Evolutionary conservation across 1,140 invertebrate genomes (phyloP).

Genomic region (Thaumatotibia leucotreta): DNA sequence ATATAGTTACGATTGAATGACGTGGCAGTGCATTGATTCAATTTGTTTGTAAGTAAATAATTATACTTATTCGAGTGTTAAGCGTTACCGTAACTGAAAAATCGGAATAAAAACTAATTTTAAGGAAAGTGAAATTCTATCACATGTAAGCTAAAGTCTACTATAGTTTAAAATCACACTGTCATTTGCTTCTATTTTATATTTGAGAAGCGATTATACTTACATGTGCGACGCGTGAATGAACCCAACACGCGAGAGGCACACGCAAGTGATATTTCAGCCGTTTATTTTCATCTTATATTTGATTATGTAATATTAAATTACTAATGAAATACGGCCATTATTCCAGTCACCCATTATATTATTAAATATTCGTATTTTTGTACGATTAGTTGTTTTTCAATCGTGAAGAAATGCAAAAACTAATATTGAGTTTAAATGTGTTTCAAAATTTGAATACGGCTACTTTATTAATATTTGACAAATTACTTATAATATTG

Average conservation of each 20-base stretch:
- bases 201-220: background rate
- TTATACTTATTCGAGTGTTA: background rate
- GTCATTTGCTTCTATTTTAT: background rate
- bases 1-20: no score
- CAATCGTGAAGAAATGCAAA: no score
- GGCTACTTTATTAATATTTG: no score
- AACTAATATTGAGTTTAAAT: no score
- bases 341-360: no score
- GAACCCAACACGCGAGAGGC: background rate
- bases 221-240: slow-evolving; percentile 4
- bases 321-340: no score
- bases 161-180: background rate
- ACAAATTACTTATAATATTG: no score
- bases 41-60: background rate
- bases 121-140: background rate
- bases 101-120: background rate
- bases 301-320: no score
- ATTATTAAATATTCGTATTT: no score
- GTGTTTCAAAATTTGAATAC: no score
- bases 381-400: no score
- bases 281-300: background rate
- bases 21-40: background rate
- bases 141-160: background rate
- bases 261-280: background rate
- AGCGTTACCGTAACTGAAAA: background rate